Conservation (phyloP, 1,140 invertebrate genomes). For the Cecropterus lyciades region DNA sequence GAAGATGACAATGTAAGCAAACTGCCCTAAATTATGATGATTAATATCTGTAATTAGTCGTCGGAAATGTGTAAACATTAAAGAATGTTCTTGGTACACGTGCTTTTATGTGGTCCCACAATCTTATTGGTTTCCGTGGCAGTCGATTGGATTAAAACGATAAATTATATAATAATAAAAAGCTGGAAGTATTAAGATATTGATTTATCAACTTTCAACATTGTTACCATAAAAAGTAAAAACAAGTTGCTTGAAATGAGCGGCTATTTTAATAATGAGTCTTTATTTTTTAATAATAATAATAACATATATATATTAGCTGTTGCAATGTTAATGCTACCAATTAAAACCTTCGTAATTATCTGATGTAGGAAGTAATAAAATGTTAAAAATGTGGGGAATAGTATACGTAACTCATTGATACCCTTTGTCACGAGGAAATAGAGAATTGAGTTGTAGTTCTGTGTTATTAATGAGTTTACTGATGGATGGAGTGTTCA, state of each 20-base stretch:
- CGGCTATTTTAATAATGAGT: conserved; percentile 6
- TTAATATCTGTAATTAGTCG: conserved; percentile 9
- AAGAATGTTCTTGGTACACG: not conserved
- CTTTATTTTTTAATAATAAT: not conserved
- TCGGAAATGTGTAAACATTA: not conserved
- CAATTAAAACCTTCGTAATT: conserved; percentile 13
- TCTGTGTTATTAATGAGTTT: conserved; percentile 1
- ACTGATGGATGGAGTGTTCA: not conserved
- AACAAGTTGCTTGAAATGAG: too few species aligned
- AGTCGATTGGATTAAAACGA: too few species aligned
- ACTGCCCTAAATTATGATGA: conserved; percentile 1
- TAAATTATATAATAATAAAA: too few species aligned
- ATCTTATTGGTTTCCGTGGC: too few species aligned
- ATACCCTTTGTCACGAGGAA: conserved; percentile 16
- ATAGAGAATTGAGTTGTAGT: conserved; percentile 1
- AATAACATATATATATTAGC: not conserved
- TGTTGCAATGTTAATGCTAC: conserved; percentile 13
- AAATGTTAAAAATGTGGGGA: conserved; percentile 17
- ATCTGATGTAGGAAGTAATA: conserved; percentile 18
- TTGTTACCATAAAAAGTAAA: too few species aligned
- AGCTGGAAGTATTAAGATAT: not conserved
- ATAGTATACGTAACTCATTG: not conserved
- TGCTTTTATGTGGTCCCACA: too few species aligned
- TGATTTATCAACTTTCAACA: not conserved
- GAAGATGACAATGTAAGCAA: conserved; percentile 9